Evolutionary conservation across 2,888 invertebrate species (phyloP).

Genomic region (Furcula furcula): DNA sequence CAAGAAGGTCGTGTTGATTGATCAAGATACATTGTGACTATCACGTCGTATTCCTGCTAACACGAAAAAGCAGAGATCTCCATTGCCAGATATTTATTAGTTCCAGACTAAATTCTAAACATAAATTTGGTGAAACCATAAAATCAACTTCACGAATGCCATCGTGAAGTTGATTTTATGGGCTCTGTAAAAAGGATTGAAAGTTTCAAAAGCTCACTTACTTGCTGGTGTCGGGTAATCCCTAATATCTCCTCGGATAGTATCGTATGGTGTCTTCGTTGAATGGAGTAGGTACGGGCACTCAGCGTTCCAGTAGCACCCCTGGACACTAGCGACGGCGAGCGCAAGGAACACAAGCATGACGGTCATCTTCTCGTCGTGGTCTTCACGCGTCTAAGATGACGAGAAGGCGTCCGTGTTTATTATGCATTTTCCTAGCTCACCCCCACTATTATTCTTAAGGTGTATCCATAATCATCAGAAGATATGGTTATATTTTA

Average conservation of each 20-base stretch:
- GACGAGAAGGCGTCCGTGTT: background rate
- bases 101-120: too few species aligned
- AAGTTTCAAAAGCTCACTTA: too few species aligned
- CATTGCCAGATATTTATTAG: too few species aligned
- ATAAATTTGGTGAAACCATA: too few species aligned
- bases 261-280: conserved; percentile 63
- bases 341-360: conserved; percentile 19
- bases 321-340: conserved; percentile 24
- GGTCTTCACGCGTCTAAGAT: background rate
- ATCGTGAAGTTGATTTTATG: too few species aligned
- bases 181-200: too few species aligned
- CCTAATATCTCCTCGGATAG: conserved; percentile 60
- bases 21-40: too few species aligned
- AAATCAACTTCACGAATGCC: too few species aligned
- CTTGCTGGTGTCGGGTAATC: conserved; percentile 46
- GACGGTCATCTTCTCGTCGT: conserved; percentile 15
- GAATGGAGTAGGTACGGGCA: conserved; percentile 51
- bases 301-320: conserved; percentile 57
- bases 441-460: conserved; percentile 25
- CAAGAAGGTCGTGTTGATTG: too few species aligned
- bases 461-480: conserved; percentile 14
- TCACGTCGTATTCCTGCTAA: too few species aligned
- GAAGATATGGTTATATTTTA: too few species aligned
- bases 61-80: too few species aligned
- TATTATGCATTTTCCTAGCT: conserved; percentile 15